Evolutionary conservation across 1,140 invertebrate genomes (phyloP).

Genomic region (Drosophila bipectinata): DNA sequence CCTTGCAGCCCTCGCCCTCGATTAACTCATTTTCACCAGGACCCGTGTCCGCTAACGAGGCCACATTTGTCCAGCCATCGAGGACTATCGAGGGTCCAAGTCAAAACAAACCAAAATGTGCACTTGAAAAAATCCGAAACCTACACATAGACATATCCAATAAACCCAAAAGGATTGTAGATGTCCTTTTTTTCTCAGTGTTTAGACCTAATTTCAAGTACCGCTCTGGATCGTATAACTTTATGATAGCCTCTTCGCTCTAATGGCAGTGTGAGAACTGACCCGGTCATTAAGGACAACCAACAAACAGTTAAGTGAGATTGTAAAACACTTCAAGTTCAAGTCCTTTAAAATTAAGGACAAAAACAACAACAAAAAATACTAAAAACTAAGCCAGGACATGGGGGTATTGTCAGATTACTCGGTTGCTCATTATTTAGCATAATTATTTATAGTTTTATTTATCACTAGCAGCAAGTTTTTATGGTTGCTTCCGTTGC

Average conservation of each 20-base stretch:
- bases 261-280: constrained; percentile 3
- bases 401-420: constrained; percentile 4
- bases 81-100: constrained; percentile 4
- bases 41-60: constrained; percentile 41
- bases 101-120: neutral
- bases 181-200: constrained; percentile 1
- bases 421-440: constrained; percentile 49
- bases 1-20: constrained; percentile 40
- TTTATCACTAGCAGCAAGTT: constrained; percentile 51
- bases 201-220: constrained; percentile 31
- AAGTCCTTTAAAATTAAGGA: neutral
- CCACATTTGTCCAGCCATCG: constrained; percentile 41
- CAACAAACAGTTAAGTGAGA: neutral
- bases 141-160: no score
- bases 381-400: neutral
- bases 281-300: neutral
- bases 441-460: constrained; percentile 70
- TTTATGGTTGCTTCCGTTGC: constrained; percentile 26
- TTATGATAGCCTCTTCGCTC: constrained; percentile 44
- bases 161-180: no score
- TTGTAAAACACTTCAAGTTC: neutral
- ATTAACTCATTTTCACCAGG: constrained; percentile 61
- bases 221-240: constrained; percentile 48
- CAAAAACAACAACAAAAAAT: no score
- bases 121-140: neutral